phyloP scores from a whole-genome alignment of 2,797 vertebrate genomes.

The Carapus acus region DNA sequence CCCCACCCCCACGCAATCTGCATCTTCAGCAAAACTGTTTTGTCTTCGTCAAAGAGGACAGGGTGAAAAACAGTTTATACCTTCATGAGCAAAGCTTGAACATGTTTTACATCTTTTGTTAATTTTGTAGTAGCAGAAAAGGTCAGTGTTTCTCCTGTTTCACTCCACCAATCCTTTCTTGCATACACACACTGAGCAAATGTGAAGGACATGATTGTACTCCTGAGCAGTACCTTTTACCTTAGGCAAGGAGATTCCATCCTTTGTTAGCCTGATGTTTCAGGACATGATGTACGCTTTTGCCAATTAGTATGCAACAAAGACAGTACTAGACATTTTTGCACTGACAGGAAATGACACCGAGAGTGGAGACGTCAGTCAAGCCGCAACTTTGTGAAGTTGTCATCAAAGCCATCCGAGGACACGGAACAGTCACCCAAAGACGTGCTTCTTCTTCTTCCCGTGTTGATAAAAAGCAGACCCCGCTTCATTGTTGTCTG shows the following conservation, averaged over 20 bases:
- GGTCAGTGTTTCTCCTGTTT: too few species aligned
- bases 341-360: background rate
- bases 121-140: too few species aligned
- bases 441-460: too few species aligned
- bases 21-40: background rate
- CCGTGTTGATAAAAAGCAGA: too few species aligned
- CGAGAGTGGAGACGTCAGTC: background rate
- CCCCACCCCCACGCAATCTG: background rate
- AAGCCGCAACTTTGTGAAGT: background rate
- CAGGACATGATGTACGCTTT: background rate
- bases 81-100: too few species aligned
- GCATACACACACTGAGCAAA: background rate
- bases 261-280: constrained; percentile 22
- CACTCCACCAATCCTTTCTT: too few species aligned
- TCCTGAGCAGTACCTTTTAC: constrained; percentile 16
- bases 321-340: background rate
- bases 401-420: background rate
- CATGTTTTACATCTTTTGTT: too few species aligned
- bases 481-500: too few species aligned
- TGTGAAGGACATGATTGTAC: background rate
- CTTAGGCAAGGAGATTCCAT: constrained; percentile 10
- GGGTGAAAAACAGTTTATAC: too few species aligned
- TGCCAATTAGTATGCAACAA: background rate
- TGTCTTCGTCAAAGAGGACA: too few species aligned
- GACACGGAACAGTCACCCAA: background rate